Conservation (phyloP, 2,888 invertebrate species). For the Thecocarcelia acutangulata region DNA sequence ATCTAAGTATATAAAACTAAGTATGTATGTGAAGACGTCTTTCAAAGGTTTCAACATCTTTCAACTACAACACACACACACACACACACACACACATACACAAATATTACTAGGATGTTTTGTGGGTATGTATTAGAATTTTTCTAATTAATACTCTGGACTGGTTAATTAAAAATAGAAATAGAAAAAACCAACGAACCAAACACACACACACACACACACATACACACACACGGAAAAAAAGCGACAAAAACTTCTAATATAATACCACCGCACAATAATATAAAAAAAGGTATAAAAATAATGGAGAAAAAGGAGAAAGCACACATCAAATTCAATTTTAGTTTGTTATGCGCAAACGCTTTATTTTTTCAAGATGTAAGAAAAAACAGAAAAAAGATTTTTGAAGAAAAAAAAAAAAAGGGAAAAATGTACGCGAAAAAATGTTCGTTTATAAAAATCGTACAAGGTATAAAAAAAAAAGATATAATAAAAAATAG, state of each 20-base stretch:
- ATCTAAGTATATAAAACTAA: too few relatives aligned
- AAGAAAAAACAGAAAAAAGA: constrained; percentile 14
- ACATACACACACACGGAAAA: too few relatives aligned
- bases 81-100: background rate
- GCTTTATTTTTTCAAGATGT: constrained; percentile 50
- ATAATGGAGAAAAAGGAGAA: constrained; percentile 26
- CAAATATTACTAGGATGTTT: background rate
- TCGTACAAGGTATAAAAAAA: constrained; percentile 43
- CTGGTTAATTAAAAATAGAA: constrained; percentile 25
- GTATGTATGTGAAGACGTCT: too few relatives aligned
- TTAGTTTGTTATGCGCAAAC: constrained; percentile 57
- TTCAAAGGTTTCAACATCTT: too few relatives aligned
- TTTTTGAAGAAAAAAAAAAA: constrained; percentile 27
- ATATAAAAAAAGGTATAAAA: constrained; percentile 23
- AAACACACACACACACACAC: background rate
- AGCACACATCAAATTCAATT: constrained; percentile 39
- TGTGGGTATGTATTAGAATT: background rate
- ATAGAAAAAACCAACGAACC: background rate
- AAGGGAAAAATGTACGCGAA: constrained; percentile 40
- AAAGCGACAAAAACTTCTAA: constrained; percentile 37
- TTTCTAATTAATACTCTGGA: constrained; percentile 25
- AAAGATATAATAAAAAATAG: constrained; percentile 9
- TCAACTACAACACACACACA: too few relatives aligned
- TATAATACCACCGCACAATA: constrained; percentile 33
- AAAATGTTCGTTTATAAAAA: constrained; percentile 48